Base-by-base conservation (phyloP, 2,888 invertebrate species). In the Lissocephala sabroskyi region DNA sequence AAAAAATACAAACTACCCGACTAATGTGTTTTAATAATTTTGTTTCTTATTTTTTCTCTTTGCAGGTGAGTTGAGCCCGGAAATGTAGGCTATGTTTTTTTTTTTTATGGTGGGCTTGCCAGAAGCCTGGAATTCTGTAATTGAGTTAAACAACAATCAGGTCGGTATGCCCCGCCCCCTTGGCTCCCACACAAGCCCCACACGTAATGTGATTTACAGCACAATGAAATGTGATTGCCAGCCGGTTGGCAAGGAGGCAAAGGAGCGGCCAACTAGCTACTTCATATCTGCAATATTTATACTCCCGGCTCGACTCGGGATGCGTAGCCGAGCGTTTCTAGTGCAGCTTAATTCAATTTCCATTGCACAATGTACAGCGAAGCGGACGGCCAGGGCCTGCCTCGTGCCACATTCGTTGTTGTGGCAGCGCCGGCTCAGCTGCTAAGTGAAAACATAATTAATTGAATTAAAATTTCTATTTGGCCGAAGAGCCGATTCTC, bases 401-500 rank as follows among this genome's bases (percentile, higher is more conserved):
- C 18, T 11, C 18, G 40, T 33, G 3, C 6, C n/a, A n/a, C n/a
- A n/a, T n/a, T n/a, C n/a, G n/a, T n/a, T n/a, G n/a, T n/a, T 44
- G 44, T 11, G 17, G 30, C 39, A n/a, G n/a, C n/a, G n/a, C n/a
- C 45, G 37, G 18, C 48, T 45, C 47, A 46, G 46, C 41, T 49
- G 53, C 61, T 68, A 73, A 76, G 74, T 74, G 77, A 68, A 68
- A 74, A 57, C 58, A 52, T 77, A 73, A 73, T 71, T 71, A 77
- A 77, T 73, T 78, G 45, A 67, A 78, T 73, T 73, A 78, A 53
- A 71, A 62, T 71, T 78, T 78, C 78, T 67, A 75, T 75, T 75
- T 75, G 52, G 50, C 11, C 14, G 13, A n/a, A n/a, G n/a, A n/a
- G n/a, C 2, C 19, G 10, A 33, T 11, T 19, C 33, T 41, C 16